Conservation (phyloP, 2,113 vertebrate genomes). For the Typhlomys cinereus region DNA sequence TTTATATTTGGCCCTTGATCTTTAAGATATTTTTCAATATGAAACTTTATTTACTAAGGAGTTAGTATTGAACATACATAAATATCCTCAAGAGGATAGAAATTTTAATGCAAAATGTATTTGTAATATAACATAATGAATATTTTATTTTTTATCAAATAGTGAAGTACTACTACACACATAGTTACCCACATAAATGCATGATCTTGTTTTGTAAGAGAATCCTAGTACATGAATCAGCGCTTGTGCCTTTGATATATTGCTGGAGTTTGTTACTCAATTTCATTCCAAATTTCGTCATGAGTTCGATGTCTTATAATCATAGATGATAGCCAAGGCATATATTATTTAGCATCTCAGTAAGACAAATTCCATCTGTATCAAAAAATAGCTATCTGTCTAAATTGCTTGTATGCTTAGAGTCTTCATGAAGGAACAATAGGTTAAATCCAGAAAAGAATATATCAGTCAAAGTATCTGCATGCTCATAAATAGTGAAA, state of each 20-base stretch:
- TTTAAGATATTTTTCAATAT: neutral
- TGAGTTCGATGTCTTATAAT: slow-evolving; percentile 24
- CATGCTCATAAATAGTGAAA: neutral
- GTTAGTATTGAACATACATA: neutral
- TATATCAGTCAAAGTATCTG: slow-evolving; percentile 1
- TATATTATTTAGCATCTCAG: slow-evolving; percentile 13
- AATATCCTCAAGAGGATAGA: neutral
- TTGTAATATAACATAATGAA: neutral
- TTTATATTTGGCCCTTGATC: neutral
- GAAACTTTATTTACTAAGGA: neutral
- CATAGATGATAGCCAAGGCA: neutral
- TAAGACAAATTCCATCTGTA: slow-evolving; percentile 1
- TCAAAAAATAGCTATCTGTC: neutral
- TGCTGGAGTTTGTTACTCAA: neutral
- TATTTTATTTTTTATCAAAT: slow-evolving; percentile 13
- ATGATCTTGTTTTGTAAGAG: neutral
- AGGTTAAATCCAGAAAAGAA: slow-evolving; percentile 23
- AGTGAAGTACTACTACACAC: neutral
- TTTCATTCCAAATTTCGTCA: slow-evolving; percentile 24
- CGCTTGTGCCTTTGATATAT: neutral
- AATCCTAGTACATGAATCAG: neutral
- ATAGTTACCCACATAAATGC: neutral
- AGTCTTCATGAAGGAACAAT: neutral
- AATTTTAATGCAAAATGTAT: neutral
- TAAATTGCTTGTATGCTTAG: neutral